Conservation (phyloP, 2,888 invertebrate species). For the Nephrotoma guestfalica region DNA sequence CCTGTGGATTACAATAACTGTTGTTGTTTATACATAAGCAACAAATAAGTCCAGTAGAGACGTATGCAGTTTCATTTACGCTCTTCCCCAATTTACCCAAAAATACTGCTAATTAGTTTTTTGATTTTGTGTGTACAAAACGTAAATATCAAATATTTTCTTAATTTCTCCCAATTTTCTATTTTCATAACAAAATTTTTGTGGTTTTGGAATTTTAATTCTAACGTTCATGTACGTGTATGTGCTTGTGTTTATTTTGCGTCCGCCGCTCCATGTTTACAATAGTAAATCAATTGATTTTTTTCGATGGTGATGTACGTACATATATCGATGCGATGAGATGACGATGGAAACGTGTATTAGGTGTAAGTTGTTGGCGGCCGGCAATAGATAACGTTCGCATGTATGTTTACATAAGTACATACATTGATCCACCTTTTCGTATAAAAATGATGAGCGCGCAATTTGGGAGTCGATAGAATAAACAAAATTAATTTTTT, state of each 20-base stretch:
- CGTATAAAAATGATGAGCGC: not conserved
- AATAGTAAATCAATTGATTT: not conserved
- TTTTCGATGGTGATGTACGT: not conserved
- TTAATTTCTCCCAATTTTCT: not conserved
- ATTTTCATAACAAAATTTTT: not conserved
- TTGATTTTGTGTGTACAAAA: not conserved
- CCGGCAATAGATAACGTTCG: not conserved
- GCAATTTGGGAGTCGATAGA: not conserved
- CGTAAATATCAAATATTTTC: not conserved
- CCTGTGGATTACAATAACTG: not conserved
- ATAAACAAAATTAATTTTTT: not conserved
- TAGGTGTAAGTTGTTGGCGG: not conserved
- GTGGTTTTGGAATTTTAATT: not conserved
- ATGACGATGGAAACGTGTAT: not conserved
- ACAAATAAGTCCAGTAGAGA: not conserved
- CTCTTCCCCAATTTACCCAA: not conserved
- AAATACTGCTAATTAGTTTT: not conserved
- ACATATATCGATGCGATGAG: not conserved
- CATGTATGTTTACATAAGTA: not conserved
- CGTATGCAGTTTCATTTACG: not conserved
- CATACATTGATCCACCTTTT: not conserved
- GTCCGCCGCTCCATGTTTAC: not conserved
- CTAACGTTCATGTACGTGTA: not conserved
- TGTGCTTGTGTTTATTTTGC: not conserved
- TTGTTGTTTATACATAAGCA: not conserved